A percentile compares a stretch with the other conserved stretches of the same genome.
Conservation (phyloP, 2,113 vertebrate genomes). For the Abramis brama region DNA sequence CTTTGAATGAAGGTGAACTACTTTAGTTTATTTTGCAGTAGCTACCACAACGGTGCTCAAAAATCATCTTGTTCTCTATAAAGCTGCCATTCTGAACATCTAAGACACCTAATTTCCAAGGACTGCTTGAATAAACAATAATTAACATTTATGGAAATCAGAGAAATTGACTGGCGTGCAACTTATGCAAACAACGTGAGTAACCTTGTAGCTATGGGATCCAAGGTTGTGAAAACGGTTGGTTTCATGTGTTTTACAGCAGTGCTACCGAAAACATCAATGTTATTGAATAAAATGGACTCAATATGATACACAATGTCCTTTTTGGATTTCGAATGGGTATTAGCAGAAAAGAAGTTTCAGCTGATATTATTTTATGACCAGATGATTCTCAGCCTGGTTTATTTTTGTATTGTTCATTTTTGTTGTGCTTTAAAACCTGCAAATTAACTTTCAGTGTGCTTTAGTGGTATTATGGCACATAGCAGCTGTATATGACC, state of each 20-base stretch:
- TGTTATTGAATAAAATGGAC: neutral
- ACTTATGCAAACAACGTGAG: conserved; percentile 26
- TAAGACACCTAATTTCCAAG: neutral
- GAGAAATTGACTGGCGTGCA: conserved; percentile 33
- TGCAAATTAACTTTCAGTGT: neutral
- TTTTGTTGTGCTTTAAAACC: neutral
- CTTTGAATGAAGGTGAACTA: neutral
- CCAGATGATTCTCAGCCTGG: neutral
- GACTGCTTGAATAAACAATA: conserved; percentile 38
- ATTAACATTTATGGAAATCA: conserved; percentile 38
- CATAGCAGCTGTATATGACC: neutral
- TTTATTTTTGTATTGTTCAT: neutral
- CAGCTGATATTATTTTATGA: neutral
- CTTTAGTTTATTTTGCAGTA: neutral
- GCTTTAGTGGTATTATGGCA: neutral
- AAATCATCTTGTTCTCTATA: neutral
- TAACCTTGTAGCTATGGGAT: conserved; percentile 26
- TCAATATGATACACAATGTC: neutral
- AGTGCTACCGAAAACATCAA: neutral
- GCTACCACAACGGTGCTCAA: neutral
- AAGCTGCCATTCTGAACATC: neutral
- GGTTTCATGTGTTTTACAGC: neutral
- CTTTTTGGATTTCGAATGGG: neutral
- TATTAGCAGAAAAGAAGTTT: neutral
- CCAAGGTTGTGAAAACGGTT: conserved; percentile 21